Evolutionary conservation across 2,797 vertebrate genomes (phyloP).

Genomic region (Alfaro cultratus): DNA sequence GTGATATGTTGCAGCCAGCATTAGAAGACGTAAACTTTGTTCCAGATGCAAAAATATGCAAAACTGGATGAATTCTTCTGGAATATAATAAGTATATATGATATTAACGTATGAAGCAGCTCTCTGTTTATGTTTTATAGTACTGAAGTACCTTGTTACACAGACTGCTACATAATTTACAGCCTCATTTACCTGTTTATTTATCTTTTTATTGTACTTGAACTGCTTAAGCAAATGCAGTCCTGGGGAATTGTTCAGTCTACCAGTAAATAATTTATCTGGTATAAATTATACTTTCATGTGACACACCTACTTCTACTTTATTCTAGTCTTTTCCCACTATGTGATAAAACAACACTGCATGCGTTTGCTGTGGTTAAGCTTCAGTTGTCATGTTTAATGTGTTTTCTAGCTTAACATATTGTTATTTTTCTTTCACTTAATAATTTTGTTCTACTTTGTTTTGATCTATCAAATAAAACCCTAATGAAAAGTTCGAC

Average conservation of each 20-base stretch:
- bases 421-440: neutral
- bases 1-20: neutral
- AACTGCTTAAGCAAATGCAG: neutral
- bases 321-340: neutral
- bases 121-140: neutral
- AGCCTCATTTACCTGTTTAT: conserved; percentile 1
- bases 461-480: neutral
- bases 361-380: neutral
- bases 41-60: neutral
- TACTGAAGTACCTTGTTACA: neutral
- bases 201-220: neutral
- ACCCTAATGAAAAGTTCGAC: too few relatives aligned
- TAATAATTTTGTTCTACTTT: neutral
- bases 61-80: neutral
- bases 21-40: neutral
- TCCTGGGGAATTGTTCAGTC: neutral
- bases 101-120: neutral
- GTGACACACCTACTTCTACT: neutral
- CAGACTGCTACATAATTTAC: neutral
- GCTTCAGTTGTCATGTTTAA: neutral
- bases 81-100: neutral
- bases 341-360: neutral
- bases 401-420: neutral
- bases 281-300: neutral
- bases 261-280: neutral